Conservation (phyloP, 2,888 invertebrate species). For the Ditula angustiorana region DNA sequence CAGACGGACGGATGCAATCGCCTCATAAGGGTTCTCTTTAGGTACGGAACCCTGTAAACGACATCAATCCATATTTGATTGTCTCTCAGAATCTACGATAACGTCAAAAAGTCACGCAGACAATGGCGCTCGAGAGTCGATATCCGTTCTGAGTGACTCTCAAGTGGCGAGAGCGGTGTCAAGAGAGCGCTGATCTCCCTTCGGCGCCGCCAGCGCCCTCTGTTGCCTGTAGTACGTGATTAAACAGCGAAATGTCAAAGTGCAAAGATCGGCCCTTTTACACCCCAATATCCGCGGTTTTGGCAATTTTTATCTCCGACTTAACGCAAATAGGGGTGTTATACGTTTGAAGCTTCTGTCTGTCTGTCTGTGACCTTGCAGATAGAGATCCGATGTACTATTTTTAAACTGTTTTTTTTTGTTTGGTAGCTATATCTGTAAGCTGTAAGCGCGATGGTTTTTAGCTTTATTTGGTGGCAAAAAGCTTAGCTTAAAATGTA, state of each 20-base stretch:
- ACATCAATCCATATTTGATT: conserved; percentile 26
- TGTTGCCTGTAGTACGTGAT: conserved; percentile 77
- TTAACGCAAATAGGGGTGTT: too few species aligned
- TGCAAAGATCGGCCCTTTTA: conserved; percentile 79
- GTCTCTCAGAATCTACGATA: conserved; percentile 47
- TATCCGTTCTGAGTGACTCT: conserved; percentile 67
- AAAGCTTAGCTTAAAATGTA: too few species aligned
- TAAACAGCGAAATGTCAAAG: conserved; percentile 84
- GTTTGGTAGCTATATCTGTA: too few species aligned
- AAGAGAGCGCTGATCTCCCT: conserved; percentile 69
- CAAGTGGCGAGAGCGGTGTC: conserved; percentile 76
- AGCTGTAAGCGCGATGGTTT: too few species aligned
- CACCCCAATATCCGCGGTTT: neutral
- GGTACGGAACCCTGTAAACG: too few species aligned
- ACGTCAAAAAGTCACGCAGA: conserved; percentile 56
- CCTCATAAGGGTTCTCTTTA: too few species aligned
- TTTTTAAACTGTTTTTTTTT: too few species aligned
- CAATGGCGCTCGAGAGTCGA: conserved; percentile 56
- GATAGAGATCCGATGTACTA: too few species aligned
- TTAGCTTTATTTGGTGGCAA: too few species aligned
- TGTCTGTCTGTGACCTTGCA: too few species aligned
- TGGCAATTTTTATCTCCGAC: neutral
- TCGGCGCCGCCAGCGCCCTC: conserved; percentile 66
- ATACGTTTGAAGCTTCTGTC: too few species aligned
- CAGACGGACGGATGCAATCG: too few species aligned